Base-by-base conservation (phyloP, 2,797 vertebrate genomes). In the Acipenser ruthenus region DNA sequence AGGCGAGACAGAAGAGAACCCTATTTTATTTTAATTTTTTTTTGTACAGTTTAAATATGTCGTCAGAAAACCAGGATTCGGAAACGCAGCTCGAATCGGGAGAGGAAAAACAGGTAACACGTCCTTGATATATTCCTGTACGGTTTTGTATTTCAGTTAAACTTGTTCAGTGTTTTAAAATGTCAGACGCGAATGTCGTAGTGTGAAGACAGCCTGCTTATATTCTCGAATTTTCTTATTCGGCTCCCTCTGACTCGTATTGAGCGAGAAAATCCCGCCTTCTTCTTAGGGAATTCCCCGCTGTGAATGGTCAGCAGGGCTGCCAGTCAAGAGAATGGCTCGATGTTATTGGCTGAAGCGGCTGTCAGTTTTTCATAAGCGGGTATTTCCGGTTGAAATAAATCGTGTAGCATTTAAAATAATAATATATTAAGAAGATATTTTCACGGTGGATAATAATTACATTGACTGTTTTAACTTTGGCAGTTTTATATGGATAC, bases 51-150 rank as follows among this genome's bases (percentile, higher is more conserved):
- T 49, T 6, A 49, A 68, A 65, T 12, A 91, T 91, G 89, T 90
- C 88, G 65, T 80, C 87, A 70, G 89, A 89, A 74, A 87, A 87
- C 77, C 81, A 83, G 78, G 86, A 88, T 72, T 79, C 83, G 65
- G 89, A 89, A 74, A 84, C 86, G 69, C 85, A 83, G 70, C 72
- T 84, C 78, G 88, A 89, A 67, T 85, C 84, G 71, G 81, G 87
- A 71, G 87, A 88, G 72, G 89, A 91, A 79, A 91, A 87, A 80
- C 89, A 90, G 89, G 89, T 91, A 80, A 80, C 75, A 60, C 68
- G 48, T 15, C 71, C 12, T 3, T 56, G 71, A 75, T 75, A 8
- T 47, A 61, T 66, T 66, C 47, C 18, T 60, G 56, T 62, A 12
- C 7, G 18, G 10, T 67, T 50, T 55, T 11, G 13, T 6, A 13